Percentiles rank a stretch among this genome's conserved stretches.
Evolutionary conservation across 2,797 vertebrate genomes (phyloP).

Genomic region (Epinephelus malabaricus): DNA sequence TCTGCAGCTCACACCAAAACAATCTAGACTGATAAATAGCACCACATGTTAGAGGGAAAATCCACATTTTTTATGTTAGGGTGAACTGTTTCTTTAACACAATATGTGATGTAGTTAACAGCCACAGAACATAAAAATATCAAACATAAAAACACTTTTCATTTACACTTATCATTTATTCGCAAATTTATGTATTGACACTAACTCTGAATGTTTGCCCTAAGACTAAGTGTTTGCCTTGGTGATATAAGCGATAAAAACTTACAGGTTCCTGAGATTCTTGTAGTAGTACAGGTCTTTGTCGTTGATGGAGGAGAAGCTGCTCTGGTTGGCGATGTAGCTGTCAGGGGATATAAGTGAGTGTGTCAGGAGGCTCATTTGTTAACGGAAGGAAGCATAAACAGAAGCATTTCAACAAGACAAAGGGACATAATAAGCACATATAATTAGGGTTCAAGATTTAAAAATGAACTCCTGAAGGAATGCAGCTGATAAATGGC

Average conservation of each 20-base stretch:
- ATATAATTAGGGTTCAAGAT: slow-evolving; percentile 35
- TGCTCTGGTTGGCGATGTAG: slow-evolving; percentile 95
- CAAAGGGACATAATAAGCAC: slow-evolving; percentile 36
- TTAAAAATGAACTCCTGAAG: slow-evolving; percentile 26
- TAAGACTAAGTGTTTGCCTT: background rate
- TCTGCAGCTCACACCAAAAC: no score
- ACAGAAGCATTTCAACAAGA: slow-evolving; percentile 47
- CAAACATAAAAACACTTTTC: background rate
- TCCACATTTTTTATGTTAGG: no score
- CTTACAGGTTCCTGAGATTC: slow-evolving; percentile 97
- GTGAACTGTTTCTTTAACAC: background rate
- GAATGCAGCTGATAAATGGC: slow-evolving; percentile 21
- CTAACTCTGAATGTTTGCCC: background rate
- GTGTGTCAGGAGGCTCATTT: slow-evolving; percentile 65
- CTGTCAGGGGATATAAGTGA: slow-evolving; percentile 83
- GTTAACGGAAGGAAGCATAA: slow-evolving; percentile 44
- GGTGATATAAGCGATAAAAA: slow-evolving; percentile 56
- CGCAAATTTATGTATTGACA: background rate
- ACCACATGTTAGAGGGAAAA: no score
- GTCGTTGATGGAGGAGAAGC: slow-evolving; percentile 94
- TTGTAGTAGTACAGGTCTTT: slow-evolving; percentile 93
- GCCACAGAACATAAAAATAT: background rate
- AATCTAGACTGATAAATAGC: no score
- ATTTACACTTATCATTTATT: background rate
- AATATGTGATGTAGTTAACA: background rate